Base-by-base conservation (phyloP, 1,140 invertebrate genomes). In the Lasaia peninsularis region DNA sequence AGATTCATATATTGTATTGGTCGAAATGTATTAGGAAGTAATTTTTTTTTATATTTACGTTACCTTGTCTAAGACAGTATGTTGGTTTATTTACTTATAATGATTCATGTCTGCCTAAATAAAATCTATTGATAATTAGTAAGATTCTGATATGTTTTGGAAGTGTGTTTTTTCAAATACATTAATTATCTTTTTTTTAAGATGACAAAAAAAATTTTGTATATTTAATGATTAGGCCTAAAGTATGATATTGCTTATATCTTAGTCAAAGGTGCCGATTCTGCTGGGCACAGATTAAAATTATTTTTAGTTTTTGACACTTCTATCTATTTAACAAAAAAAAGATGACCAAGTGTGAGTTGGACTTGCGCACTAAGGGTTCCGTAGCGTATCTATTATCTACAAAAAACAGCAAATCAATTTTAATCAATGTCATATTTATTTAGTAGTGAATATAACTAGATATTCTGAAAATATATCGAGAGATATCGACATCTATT, bases 21-120 rank as follows among this genome's bases (percentile, higher is more conserved):
- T 44, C 37, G 24, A 44, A 20, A 44, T 44, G 37, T 44, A 44
- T 44, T 44, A 44, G 14, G 18, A 44, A 44, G 37, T 37, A 37
- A 37, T 14, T 37, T 44, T 44, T n/a, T n/a, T 18, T 16, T 12
- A 44, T 44, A 20, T 18, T 44, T 44, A 44, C 16, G 37, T 44
- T 44, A 44, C 37, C 37, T 44, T 44, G 37, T 44, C 37, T 44
- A 16, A 44, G 37, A 44, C 37, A 44, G 14, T 44, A 16, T 35
- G n/a, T 35, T 35, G 12, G n/a, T 35, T 12, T 16, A 37, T 14
- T 37, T 37, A 37, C 35, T 37, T 6, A 1, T 37, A 37, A 37
- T 16, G 14, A 14, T 37, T 14, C 12, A 37, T 37, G 35, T 37
- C 35, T 37, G 35, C 35, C 35, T 37, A 37, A 37, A 28, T 28